Percentiles rank a stretch among this genome's conserved stretches.
Conservation (phyloP, 2,113 vertebrate genomes). For the Myxocyprinus asiaticus region DNA sequence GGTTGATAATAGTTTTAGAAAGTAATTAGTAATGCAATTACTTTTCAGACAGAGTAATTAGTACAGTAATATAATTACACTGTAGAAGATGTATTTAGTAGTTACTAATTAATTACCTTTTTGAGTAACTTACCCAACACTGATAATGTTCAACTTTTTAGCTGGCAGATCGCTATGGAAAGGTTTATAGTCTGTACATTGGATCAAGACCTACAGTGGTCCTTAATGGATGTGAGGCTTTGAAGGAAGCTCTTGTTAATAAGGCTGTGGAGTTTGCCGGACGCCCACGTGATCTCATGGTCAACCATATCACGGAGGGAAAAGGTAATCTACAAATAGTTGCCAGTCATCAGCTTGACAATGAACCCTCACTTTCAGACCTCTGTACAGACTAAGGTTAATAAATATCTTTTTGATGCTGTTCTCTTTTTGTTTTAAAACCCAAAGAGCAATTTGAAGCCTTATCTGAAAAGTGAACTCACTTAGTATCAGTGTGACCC, state of each 20-base stretch:
- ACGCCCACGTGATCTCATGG: slow-evolving; percentile 64
- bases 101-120: too few relatives aligned
- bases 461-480: neutral
- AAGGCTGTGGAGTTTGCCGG: slow-evolving; percentile 68
- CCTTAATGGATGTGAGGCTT: slow-evolving; percentile 59
- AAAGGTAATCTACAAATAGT: slow-evolving; percentile 55
- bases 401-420: neutral
- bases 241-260: slow-evolving; percentile 68
- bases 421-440: neutral
- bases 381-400: slow-evolving; percentile 10
- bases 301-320: slow-evolving; percentile 37
- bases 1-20: too few relatives aligned
- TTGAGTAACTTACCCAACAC: too few relatives aligned
- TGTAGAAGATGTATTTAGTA: too few relatives aligned
- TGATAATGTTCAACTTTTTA: slow-evolving; percentile 27
- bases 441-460: neutral
- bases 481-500: neutral
- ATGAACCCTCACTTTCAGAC: neutral
- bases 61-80: too few relatives aligned
- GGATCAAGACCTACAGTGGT: slow-evolving; percentile 64
- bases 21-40: too few relatives aligned
- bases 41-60: too few relatives aligned
- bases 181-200: slow-evolving; percentile 68
- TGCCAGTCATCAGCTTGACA: neutral
- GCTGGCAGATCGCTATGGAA: slow-evolving; percentile 68